Conservation (phyloP, 2,888 invertebrate species). For the Argyra leucocephala region DNA sequence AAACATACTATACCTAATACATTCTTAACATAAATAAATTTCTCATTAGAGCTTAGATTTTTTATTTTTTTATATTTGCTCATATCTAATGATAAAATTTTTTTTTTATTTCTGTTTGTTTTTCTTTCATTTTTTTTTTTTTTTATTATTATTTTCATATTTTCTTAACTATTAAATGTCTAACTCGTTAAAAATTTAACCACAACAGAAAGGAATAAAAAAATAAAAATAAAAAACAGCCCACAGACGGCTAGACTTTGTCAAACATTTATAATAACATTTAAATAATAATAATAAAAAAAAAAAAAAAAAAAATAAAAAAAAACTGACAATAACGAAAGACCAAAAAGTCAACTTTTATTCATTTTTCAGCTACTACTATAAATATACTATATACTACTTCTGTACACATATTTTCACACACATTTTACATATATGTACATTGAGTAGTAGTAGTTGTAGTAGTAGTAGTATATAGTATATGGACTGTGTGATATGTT, state of each 20-base stretch:
- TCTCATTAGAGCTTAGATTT: background rate
- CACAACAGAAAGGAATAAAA: background rate
- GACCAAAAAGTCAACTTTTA: background rate
- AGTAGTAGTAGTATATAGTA: no score
- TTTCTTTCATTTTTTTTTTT: no score
- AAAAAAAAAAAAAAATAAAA: background rate
- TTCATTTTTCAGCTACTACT: background rate
- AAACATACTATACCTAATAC: no score
- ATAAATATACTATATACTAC: no score
- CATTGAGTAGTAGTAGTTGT: no score
- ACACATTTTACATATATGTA: no score
- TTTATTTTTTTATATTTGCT: no score
- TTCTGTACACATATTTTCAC: no score
- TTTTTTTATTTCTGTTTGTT: no score
- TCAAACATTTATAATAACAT: constrained; percentile 1
- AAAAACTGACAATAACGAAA: no score
- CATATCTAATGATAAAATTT: no score
- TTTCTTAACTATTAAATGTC: constrained; percentile 11
- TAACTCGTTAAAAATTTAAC: constrained; percentile 16
- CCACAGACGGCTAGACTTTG: constrained; percentile 6
- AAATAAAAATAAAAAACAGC: background rate
- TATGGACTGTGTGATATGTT: no score
- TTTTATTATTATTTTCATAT: constrained; percentile 9
- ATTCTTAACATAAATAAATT: constrained; percentile 13
- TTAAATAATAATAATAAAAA: background rate